Conservation (phyloP, 2,113 vertebrate species). For the Cranoglanis bouderius region DNA sequence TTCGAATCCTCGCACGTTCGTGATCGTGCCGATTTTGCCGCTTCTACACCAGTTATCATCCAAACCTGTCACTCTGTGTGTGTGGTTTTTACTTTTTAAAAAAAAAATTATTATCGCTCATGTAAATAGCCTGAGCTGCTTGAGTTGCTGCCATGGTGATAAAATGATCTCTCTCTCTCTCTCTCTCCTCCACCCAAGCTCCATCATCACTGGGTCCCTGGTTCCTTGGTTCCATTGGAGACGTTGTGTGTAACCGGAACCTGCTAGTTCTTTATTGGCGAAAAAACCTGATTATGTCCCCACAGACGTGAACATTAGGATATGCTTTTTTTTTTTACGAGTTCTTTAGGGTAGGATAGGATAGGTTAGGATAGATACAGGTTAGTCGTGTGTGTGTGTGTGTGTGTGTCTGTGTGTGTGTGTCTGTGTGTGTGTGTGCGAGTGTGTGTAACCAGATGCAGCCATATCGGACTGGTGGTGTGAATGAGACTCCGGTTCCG, state of each 20-base stretch:
- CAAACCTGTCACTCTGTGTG: neutral
- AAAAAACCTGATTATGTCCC: neutral
- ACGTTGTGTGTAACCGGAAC: neutral
- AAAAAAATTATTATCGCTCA: neutral
- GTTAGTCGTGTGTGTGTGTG: neutral
- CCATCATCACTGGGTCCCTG: neutral
- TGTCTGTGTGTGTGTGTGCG: conserved; percentile 23
- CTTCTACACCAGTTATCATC: neutral
- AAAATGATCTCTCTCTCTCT: neutral
- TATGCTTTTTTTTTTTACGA: too few species aligned
- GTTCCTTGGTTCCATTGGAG: neutral
- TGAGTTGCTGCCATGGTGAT: conserved; percentile 4
- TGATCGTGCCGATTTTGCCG: neutral
- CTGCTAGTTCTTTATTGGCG: neutral
- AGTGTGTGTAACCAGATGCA: conserved; percentile 17
- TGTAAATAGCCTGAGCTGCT: neutral
- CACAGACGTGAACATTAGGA: neutral
- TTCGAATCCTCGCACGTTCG: neutral
- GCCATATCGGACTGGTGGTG: conserved; percentile 27
- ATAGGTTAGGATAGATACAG: neutral
- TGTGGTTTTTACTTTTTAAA: neutral
- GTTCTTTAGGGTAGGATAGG: too few species aligned
- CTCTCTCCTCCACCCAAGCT: neutral
- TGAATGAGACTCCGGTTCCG: conserved; percentile 38
- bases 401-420: conserved; percentile 26